These are phyloP conservation scores for Drosophila lini DNA, from an alignment of 1,140 invertebrate genomes.

Conservation along the genomic window DNA sequence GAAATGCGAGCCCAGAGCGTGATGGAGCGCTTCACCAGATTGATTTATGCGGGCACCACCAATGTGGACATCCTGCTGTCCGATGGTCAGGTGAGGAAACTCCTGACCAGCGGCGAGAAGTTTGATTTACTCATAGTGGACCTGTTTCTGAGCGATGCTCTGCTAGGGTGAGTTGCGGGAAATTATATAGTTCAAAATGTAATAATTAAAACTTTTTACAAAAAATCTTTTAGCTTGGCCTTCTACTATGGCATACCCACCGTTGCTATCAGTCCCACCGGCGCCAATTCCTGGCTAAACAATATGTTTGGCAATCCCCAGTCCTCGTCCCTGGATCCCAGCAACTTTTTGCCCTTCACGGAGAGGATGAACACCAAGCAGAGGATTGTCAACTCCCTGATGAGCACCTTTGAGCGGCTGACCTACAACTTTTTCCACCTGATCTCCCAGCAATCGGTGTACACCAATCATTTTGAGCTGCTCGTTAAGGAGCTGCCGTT, in stretches of 20 bases:
- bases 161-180: conserved; percentile 64
- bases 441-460: conserved; percentile 79
- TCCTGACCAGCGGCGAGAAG: conserved; percentile 66
- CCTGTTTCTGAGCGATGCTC: conserved; percentile 77
- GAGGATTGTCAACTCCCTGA: conserved; percentile 85
- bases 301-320: conserved; percentile 87
- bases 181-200: neutral
- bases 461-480: conserved; percentile 74
- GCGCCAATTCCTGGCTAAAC: conserved; percentile 87
- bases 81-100: conserved; percentile 60
- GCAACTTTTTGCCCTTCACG: conserved; percentile 85
- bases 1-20: conserved; percentile 66
- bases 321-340: conserved; percentile 87
- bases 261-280: conserved; percentile 86
- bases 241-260: conserved; percentile 86
- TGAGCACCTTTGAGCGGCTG: conserved; percentile 76
- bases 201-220: neutral
- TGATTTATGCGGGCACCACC: conserved; percentile 76
- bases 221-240: conserved; percentile 83
- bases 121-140: conserved; percentile 80
- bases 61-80: conserved; percentile 72
- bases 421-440: conserved; percentile 81
- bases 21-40: conserved; percentile 69
- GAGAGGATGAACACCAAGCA: conserved; percentile 87
- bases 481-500: conserved; percentile 77